Conservation (phyloP, 1,140 invertebrate species). For the Drosophila punjabiensis region DNA sequence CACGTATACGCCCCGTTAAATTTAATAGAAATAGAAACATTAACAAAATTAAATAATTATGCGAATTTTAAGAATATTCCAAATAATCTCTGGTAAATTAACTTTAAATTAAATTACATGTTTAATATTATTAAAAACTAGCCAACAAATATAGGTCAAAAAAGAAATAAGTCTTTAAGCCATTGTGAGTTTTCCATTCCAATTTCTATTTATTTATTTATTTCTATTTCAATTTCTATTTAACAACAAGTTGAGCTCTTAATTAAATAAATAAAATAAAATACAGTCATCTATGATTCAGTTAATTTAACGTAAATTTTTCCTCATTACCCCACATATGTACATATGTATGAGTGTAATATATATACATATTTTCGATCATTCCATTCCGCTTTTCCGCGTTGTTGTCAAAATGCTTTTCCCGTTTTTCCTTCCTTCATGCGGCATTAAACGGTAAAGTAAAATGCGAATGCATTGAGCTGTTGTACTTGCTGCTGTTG, state of each 20-base stretch:
- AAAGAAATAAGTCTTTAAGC: too few relatives aligned
- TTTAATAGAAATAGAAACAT: neutral
- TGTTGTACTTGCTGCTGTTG: constrained; percentile 37
- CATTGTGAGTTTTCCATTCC: too few relatives aligned
- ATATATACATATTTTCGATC: neutral
- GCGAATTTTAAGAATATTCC: neutral
- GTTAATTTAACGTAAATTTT: neutral
- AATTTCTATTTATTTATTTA: too few relatives aligned
- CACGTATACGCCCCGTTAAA: neutral
- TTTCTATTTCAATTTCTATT: too few relatives aligned
- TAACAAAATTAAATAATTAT: neutral
- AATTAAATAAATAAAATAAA: too few relatives aligned
- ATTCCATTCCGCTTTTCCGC: constrained; percentile 5
- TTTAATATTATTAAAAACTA: neutral
- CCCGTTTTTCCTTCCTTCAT: constrained; percentile 46
- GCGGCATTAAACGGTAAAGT: constrained; percentile 67
- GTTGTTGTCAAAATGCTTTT: constrained; percentile 25
- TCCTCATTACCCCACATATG: neutral
- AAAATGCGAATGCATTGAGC: constrained; percentile 64
- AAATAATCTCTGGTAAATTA: neutral
- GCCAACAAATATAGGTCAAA: too few relatives aligned
- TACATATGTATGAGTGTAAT: neutral
- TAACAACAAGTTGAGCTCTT: too few relatives aligned
- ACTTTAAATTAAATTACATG: neutral
- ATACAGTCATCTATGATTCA: neutral